Conservation (phyloP, 2,113 vertebrate genomes). For the Ciconia stormi region DNA sequence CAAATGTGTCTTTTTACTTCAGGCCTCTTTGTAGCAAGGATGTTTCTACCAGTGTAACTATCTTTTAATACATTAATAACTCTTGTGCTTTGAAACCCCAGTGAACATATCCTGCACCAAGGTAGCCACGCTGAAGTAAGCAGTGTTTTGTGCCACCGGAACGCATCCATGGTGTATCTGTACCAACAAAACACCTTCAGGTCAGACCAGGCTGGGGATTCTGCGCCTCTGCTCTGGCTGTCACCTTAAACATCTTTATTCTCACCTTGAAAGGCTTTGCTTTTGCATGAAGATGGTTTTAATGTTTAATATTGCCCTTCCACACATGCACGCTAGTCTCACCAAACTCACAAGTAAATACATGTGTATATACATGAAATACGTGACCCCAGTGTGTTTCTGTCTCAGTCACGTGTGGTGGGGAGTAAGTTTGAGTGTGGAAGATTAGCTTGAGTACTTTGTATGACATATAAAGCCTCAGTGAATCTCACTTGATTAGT, state of each 20-base stretch:
- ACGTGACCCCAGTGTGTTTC: neutral
- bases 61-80: neutral
- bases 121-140: neutral
- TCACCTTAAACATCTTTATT: neutral
- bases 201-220: neutral
- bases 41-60: neutral
- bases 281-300: neutral
- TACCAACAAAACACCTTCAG: neutral
- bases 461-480: neutral
- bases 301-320: neutral
- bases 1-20: slow-evolving; percentile 7
- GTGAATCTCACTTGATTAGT: neutral
- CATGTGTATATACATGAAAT: neutral
- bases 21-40: neutral
- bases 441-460: slow-evolving; percentile 25
- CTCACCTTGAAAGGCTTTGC: neutral
- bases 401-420: neutral
- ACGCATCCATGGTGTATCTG: neutral
- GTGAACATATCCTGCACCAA: neutral
- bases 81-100: neutral
- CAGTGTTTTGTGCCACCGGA: neutral
- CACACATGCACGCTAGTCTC: neutral
- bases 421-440: neutral
- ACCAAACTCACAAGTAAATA: neutral
- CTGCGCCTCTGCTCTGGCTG: neutral